These are phyloP conservation scores for Zaprionus obscuricornis DNA, from an alignment of 2,888 invertebrate species.

Conservation along the genomic window DNA sequence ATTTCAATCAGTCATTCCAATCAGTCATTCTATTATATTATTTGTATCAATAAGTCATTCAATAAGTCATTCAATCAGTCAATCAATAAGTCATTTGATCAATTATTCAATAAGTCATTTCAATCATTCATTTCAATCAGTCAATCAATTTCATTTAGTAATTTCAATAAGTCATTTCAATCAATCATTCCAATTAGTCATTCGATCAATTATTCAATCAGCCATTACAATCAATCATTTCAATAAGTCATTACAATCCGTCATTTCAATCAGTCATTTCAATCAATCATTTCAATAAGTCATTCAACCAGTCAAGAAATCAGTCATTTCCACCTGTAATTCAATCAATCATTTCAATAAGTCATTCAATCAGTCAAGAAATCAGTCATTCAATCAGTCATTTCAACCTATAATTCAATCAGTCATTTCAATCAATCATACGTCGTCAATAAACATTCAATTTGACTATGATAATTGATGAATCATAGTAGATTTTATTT, in stretches of 20 bases:
- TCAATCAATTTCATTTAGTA: constrained; percentile 36
- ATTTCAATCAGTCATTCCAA: no score
- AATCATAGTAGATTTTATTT: no score
- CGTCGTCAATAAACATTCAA: constrained; percentile 23
- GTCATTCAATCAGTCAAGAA: no score
- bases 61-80: no score
- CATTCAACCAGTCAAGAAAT: constrained; percentile 28
- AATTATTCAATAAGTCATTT: constrained; percentile 1
- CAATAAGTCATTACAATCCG: no score
- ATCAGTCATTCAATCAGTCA: no score
- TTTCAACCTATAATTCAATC: no score
- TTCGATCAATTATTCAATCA: not conserved
- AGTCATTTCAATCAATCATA: not conserved
- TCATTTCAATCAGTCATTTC: constrained; percentile 44
- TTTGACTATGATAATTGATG: constrained; percentile 53
- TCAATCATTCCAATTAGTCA: constrained; percentile 20
- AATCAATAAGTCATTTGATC: constrained; percentile 45
- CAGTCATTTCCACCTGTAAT: no score
- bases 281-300: constrained; percentile 29
- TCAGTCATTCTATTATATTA: no score
- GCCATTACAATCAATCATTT: no score
- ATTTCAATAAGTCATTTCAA: constrained; percentile 22
- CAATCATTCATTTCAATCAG: constrained; percentile 29
- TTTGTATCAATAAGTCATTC: no score
- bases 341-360: no score